Evolutionary conservation across 2,113 vertebrate genomes (phyloP).

Genomic region (Serilophus lunatus): DNA sequence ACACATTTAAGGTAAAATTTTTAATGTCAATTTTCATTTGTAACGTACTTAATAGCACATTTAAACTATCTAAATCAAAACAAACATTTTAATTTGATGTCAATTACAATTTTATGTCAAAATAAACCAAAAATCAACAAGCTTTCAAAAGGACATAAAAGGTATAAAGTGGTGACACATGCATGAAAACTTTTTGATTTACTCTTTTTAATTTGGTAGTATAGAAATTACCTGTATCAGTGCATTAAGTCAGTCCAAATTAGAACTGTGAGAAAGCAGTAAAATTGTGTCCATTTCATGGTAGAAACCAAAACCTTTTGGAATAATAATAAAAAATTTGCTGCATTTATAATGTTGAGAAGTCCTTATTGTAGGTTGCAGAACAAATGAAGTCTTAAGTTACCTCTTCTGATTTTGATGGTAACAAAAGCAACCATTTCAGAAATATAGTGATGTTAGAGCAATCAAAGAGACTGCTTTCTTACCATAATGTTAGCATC

Average conservation of each 20-base stretch:
- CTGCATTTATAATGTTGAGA: conserved; percentile 6
- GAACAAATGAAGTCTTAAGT: conserved; percentile 57
- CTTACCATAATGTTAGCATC: conserved; percentile 58
- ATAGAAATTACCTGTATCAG: background rate
- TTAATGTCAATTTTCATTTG: background rate
- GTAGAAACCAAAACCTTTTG: background rate
- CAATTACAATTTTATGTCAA: background rate
- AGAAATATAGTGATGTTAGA: conserved; percentile 60
- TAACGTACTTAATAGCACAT: background rate
- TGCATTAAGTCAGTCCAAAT: background rate
- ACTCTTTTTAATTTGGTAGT: background rate
- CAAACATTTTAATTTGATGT: background rate
- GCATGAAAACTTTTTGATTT: background rate
- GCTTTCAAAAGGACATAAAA: background rate
- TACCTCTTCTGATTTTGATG: conserved; percentile 60
- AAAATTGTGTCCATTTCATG: background rate
- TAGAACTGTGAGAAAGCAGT: background rate
- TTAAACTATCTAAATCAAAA: background rate
- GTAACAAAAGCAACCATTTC: conserved; percentile 56
- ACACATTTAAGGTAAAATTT: background rate
- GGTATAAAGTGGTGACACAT: background rate
- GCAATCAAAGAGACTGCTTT: conserved; percentile 67
- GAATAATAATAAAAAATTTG: background rate
- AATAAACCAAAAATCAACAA: background rate
- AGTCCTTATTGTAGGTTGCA: conserved; percentile 22